Conservation (phyloP, 2,888 invertebrate species). For the Cheilosia variabilis region DNA sequence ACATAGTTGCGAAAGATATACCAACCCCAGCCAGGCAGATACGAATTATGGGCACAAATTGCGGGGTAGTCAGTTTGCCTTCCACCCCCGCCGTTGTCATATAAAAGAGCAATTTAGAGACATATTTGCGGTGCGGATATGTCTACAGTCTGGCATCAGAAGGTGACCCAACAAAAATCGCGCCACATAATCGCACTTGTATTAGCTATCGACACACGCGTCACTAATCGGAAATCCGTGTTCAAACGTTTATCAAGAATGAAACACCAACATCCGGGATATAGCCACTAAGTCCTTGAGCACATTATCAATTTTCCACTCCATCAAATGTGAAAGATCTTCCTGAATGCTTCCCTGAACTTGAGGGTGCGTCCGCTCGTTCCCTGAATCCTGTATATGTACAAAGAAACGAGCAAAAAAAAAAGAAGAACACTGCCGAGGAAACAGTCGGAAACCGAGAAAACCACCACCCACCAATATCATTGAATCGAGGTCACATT, state of each 20-base stretch:
- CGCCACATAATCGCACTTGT: conserved; percentile 26
- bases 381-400: not conserved
- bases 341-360: conserved; percentile 39
- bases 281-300: conserved; percentile 76
- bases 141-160: not conserved
- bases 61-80: conserved; percentile 34
- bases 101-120: conserved; percentile 20
- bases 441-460: conserved; percentile 64
- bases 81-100: conserved; percentile 13
- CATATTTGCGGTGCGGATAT: too few species aligned
- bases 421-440: conserved; percentile 9
- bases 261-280: conserved; percentile 76
- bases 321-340: conserved; percentile 73
- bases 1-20: conserved; percentile 42
- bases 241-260: conserved; percentile 43
- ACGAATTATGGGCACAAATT: conserved; percentile 41
- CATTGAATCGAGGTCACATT: conserved; percentile 73
- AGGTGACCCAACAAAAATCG: conserved; percentile 9
- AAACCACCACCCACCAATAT: conserved; percentile 53
- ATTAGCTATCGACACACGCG: conserved; percentile 43
- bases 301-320: conserved; percentile 77
- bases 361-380: conserved; percentile 49
- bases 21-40: conserved; percentile 1
- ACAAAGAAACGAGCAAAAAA: conserved; percentile 33
- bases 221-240: conserved; percentile 55